A percentile compares a stretch with the other conserved stretches of the same genome.
These are phyloP conservation scores for Aphelenchoides fujianensis DNA, from an alignment of 1,140 invertebrate species.

Conservation along the genomic window DNA sequence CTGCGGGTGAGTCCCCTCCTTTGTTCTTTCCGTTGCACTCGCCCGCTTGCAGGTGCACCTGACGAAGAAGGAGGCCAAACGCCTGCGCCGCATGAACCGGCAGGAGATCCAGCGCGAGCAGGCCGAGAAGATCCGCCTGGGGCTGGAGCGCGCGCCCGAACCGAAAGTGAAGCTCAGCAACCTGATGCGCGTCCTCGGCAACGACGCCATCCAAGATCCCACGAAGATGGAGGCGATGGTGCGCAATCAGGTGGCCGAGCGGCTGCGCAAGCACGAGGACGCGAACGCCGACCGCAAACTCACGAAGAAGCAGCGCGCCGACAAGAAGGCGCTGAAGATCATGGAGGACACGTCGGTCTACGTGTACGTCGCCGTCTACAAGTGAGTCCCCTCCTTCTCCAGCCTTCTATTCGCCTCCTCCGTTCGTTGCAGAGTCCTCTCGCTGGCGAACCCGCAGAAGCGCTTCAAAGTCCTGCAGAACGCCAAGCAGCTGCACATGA, in stretches of 20 bases:
- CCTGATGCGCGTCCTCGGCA: conserved; percentile 94
- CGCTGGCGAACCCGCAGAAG: conserved; percentile 83
- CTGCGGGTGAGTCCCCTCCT: conserved; percentile 43
- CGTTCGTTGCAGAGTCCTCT: conserved; percentile 72
- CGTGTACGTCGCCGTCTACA: conserved; percentile 86
- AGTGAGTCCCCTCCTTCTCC: conserved; percentile 68
- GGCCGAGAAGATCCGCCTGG: conserved; percentile 93
- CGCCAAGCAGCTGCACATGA: conserved; percentile 91
- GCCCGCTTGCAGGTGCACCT: conserved; percentile 88
- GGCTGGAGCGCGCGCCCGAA: conserved; percentile 89
- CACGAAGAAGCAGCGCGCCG: conserved; percentile 84
- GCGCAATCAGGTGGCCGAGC: conserved; percentile 92
- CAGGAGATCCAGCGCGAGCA: conserved; percentile 93
- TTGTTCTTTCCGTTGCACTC: too few species aligned
- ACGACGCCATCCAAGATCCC: conserved; percentile 95
- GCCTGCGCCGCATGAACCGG: conserved; percentile 89
- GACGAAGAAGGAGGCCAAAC: conserved; percentile 94
- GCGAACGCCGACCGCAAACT: conserved; percentile 89
- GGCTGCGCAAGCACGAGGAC: conserved; percentile 79
- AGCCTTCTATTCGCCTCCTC: conserved; percentile 30
- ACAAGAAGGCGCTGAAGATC: conserved; percentile 87
- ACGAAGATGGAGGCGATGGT: conserved; percentile 98
- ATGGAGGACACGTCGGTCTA: conserved; percentile 83
- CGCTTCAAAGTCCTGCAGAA: conserved; percentile 98
- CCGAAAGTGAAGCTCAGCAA: conserved; percentile 96